Conservation (phyloP, 2,113 vertebrate species). For the Paralichthys olivaceus region DNA sequence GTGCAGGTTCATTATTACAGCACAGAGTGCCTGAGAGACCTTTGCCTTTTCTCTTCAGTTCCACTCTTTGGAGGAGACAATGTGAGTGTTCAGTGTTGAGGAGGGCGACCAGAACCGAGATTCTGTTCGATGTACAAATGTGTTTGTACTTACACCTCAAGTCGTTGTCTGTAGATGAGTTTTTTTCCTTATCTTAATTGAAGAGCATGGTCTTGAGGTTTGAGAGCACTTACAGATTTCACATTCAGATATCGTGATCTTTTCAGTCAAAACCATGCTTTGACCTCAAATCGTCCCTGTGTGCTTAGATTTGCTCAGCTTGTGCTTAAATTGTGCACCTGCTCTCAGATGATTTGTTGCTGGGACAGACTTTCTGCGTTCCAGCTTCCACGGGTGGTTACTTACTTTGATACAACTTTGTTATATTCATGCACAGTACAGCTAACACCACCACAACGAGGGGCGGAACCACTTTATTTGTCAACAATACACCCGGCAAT, state of each 20-base stretch:
- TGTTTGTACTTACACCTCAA: slow-evolving; percentile 52
- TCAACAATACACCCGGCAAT: no score
- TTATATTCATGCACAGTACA: no score
- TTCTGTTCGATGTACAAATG: slow-evolving; percentile 49
- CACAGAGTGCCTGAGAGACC: slow-evolving; percentile 73
- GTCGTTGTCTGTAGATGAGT: slow-evolving; percentile 2
- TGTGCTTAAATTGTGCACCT: no score
- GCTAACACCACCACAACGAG: no score
- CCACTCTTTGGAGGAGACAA: slow-evolving; percentile 50
- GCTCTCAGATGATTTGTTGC: no score
- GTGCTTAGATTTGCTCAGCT: no score
- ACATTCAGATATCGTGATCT: background rate
- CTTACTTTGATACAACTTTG: no score
- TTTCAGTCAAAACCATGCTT: background rate
- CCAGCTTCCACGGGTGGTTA: no score
- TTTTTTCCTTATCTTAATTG: background rate
- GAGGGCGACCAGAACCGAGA: slow-evolving; percentile 40
- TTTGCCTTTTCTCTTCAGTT: slow-evolving; percentile 67
- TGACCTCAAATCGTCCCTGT: no score
- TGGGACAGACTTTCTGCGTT: no score
- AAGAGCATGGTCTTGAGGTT: background rate
- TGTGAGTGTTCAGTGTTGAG: slow-evolving; percentile 71
- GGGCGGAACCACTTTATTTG: no score
- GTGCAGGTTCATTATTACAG: slow-evolving; percentile 54
- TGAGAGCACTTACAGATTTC: background rate